These are phyloP conservation scores for Clytia hemisphaerica DNA, from an alignment of 30 jellyfish, hydroid and myxozoan species.

Conservation along the genomic window DNA sequence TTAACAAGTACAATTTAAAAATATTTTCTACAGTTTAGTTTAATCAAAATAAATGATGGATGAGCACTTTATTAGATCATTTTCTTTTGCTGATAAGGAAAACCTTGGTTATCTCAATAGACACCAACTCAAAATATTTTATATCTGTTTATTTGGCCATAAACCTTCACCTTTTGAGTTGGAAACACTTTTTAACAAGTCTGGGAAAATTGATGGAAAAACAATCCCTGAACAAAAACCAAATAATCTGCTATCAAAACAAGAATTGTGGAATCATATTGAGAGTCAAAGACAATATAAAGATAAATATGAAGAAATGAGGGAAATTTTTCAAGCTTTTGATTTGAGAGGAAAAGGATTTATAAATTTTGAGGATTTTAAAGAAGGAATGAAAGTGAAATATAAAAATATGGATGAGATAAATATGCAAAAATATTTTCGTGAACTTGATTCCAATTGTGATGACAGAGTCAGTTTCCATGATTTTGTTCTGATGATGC, in stretches of 20 bases:
- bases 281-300: background rate
- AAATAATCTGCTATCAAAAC: background rate
- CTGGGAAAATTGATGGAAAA: conserved; percentile 6
- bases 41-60: conserved; percentile 9
- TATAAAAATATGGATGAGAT: conserved; percentile 21
- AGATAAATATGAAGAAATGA: conserved; percentile 44
- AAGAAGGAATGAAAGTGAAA: conserved; percentile 17
- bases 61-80: conserved; percentile 15
- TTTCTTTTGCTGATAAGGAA: conserved; percentile 42
- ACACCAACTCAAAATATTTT: conserved; percentile 50
- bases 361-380: conserved; percentile 50
- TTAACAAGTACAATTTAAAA: too few relatives aligned
- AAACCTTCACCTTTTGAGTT: conserved; percentile 54
- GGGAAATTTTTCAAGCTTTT: conserved; percentile 52
- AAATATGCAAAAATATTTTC: conserved; percentile 25
- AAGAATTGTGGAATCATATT: background rate
- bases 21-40: background rate
- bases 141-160: conserved; percentile 48
- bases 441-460: conserved; percentile 61
- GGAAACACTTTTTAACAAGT: conserved; percentile 11
- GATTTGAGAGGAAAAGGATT: conserved; percentile 73
- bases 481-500: conserved; percentile 69
- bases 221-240: background rate
- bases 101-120: conserved; percentile 38
- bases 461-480: conserved; percentile 73